A percentile compares a stretch with the other conserved stretches of the same genome.
These are phyloP conservation scores for Ips nitidus DNA, from an alignment of 1,140 invertebrate genomes.

Conservation along the genomic window DNA sequence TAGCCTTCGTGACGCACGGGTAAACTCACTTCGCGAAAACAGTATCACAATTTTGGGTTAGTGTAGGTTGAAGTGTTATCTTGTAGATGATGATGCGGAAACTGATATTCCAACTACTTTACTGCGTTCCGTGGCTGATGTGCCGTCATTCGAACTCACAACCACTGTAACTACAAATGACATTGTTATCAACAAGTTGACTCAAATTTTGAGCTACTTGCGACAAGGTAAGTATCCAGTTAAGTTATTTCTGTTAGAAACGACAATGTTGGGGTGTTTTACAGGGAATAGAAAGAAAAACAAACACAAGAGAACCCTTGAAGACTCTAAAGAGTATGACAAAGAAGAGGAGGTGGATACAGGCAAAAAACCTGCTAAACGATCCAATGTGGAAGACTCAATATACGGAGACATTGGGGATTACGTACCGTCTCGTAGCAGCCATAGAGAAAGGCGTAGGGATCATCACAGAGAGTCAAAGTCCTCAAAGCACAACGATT, in stretches of 20 bases:
- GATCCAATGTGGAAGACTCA: conserved; percentile 59
- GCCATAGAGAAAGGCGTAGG: conserved; percentile 29
- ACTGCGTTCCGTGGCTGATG: conserved; percentile 93
- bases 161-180: conserved; percentile 91
- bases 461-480: conserved; percentile 43
- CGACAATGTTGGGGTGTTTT: conserved; percentile 1
- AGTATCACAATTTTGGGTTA: conserved; percentile 2
- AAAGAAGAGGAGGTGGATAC: conserved; percentile 34
- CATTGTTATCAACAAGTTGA: conserved; percentile 95
- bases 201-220: conserved; percentile 94
- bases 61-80: conserved; percentile 3
- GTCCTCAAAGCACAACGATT: conserved; percentile 37
- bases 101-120: conserved; percentile 95
- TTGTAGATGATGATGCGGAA: conserved; percentile 77
- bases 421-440: conserved; percentile 67
- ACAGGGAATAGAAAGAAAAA: conserved; percentile 64
- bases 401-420: conserved; percentile 96
- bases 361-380: conserved; percentile 38
- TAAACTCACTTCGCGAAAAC: too few species aligned
- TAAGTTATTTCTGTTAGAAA: conserved; percentile 2
- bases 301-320: conserved; percentile 70
- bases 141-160: conserved; percentile 75
- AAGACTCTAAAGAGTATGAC: conserved; percentile 41
- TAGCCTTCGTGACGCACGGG: too few species aligned
- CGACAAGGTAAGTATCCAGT: conserved; percentile 64